Conservation (phyloP, 2,797 vertebrate genomes). For the Periparus ater region DNA sequence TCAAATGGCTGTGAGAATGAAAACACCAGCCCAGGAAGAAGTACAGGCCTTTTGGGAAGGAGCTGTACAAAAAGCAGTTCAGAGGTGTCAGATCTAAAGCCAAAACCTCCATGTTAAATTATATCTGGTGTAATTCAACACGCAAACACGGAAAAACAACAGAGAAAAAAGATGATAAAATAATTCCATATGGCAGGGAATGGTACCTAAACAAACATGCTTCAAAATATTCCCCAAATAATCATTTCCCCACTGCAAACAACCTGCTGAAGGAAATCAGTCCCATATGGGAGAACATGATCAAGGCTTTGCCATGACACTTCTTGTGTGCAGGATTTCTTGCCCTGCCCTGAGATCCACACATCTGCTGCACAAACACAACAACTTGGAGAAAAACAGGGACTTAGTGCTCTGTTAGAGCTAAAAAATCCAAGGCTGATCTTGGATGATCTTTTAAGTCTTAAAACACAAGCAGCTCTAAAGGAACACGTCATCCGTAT, state of each 20-base stretch:
- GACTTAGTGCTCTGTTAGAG: background rate
- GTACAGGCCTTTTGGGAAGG: background rate
- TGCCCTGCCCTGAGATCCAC: background rate
- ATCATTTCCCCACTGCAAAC: background rate
- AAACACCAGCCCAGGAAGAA: background rate
- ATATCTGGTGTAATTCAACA: background rate
- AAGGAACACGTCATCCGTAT: background rate
- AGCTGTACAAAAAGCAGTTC: background rate
- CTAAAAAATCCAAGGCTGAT: background rate
- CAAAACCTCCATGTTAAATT: background rate
- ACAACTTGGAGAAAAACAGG: background rate
- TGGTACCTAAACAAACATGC: accelerated
- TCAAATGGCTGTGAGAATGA: background rate
- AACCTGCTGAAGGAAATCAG: background rate
- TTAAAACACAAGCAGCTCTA: background rate
- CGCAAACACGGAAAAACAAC: background rate
- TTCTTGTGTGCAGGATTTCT: background rate
- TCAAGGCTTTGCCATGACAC: background rate
- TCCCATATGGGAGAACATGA: background rate
- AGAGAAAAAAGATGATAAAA: background rate
- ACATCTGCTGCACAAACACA: background rate
- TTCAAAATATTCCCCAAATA: background rate
- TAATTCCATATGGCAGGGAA: background rate
- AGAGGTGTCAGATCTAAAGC: constrained; percentile 20
- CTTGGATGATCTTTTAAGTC: background rate